Conservation (phyloP, 2,888 invertebrate genomes). For the Gortyna flavago region DNA sequence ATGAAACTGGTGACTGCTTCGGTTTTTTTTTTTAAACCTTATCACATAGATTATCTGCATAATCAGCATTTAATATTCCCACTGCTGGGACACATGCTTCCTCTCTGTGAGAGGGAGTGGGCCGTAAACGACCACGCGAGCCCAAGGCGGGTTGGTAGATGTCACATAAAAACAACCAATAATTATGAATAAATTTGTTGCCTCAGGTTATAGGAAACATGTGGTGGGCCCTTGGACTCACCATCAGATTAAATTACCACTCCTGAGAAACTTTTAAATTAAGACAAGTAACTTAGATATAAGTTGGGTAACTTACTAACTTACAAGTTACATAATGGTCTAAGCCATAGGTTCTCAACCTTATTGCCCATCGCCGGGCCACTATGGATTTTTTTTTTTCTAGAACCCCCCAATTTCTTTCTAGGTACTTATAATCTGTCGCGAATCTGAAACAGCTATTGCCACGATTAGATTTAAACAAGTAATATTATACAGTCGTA, state of each 20-base stretch:
- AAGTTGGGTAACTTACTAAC: constrained; percentile 6
- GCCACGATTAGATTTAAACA: background rate
- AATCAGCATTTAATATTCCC: background rate
- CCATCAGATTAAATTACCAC: background rate
- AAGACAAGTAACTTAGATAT: background rate
- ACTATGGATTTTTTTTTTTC: background rate
- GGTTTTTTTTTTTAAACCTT: background rate
- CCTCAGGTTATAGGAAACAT: background rate
- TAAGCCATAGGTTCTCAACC: background rate
- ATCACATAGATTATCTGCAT: background rate
- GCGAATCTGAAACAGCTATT: background rate
- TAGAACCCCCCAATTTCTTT: background rate
- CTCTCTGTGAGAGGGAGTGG: background rate
- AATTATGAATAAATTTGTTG: background rate
- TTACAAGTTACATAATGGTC: background rate
- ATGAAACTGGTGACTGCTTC: background rate
- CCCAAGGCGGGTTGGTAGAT: background rate
- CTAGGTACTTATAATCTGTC: background rate
- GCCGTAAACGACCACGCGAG: no score
- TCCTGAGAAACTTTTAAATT: background rate
- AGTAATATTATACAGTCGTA: background rate
- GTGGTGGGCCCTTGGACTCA: background rate
- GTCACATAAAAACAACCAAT: background rate
- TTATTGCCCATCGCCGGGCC: no score
- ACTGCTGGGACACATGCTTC: background rate